Conservation (phyloP, 2,888 invertebrate species). For the Prosopocoilus inquinatus region DNA sequence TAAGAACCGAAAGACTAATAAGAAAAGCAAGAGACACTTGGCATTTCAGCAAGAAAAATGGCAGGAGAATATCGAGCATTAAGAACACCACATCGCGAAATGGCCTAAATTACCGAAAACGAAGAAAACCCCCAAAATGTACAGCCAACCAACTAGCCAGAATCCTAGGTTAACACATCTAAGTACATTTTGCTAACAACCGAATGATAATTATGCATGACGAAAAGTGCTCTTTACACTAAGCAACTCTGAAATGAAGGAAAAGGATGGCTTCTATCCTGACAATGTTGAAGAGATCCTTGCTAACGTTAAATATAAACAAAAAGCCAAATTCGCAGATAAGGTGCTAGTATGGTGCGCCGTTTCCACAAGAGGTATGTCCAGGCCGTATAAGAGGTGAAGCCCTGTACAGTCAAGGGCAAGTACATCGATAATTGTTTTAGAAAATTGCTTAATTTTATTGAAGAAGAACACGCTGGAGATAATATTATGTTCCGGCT, state of each 20-base stretch:
- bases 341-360: not conserved
- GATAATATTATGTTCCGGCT: not conserved
- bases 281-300: not conserved
- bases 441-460: not conserved
- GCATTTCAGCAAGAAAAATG: no score
- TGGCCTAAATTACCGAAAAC: no score
- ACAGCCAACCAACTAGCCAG: no score
- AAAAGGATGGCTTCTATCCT: not conserved
- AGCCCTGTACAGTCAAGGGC: not conserved
- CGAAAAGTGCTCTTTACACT: no score
- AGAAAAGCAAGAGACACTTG: no score
- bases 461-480: not conserved
- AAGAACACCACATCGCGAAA: no score
- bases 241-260: no score
- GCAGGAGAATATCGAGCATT: no score
- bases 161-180: no score
- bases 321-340: not conserved
- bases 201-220: not conserved
- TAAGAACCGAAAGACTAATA: no score
- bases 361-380: not conserved
- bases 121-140: no score
- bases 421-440: not conserved
- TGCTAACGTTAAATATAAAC: not conserved
- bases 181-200: not conserved
- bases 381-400: not conserved